Percentiles rank a stretch among this genome's conserved stretches.
Conservation (phyloP, 1,140 invertebrate species). For the Drosophila mauritiana region DNA sequence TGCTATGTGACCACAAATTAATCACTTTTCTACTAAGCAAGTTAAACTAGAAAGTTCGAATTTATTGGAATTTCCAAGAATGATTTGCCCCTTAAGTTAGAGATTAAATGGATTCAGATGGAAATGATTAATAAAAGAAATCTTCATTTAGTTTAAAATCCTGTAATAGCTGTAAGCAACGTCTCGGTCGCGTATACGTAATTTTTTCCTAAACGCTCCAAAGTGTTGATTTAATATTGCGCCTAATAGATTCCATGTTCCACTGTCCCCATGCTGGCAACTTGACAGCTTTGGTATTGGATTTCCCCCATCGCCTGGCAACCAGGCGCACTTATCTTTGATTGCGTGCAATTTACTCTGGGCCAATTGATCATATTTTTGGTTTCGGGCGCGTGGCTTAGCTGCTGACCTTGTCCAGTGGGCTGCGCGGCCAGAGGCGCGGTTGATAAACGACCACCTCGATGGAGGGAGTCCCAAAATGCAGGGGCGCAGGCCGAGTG, state of each 20-base stretch:
- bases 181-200: neutral
- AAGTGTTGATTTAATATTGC: neutral
- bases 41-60: neutral
- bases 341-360: conserved; percentile 41
- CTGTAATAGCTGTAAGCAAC: too few relatives aligned
- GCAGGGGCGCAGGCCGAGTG: neutral
- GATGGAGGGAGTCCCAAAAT: neutral
- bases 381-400: conserved; percentile 18
- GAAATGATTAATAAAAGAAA: too few relatives aligned
- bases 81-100: neutral
- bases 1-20: neutral
- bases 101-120: neutral
- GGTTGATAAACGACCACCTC: conserved; percentile 51
- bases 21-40: neutral
- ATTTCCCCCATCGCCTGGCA: conserved; percentile 5
- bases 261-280: neutral
- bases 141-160: too few relatives aligned
- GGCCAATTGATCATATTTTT: conserved; percentile 46
- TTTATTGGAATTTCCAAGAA: neutral
- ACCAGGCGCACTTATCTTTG: conserved; percentile 30
- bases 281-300: neutral
- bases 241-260: neutral
- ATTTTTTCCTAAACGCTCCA: neutral
- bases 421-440: conserved; percentile 21
- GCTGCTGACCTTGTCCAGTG: conserved; percentile 24